Evolutionary conservation across 2,888 invertebrate genomes (phyloP), one percentile per base, ranked within the genome.

Genomic region (Lithosia quadra): DNA sequence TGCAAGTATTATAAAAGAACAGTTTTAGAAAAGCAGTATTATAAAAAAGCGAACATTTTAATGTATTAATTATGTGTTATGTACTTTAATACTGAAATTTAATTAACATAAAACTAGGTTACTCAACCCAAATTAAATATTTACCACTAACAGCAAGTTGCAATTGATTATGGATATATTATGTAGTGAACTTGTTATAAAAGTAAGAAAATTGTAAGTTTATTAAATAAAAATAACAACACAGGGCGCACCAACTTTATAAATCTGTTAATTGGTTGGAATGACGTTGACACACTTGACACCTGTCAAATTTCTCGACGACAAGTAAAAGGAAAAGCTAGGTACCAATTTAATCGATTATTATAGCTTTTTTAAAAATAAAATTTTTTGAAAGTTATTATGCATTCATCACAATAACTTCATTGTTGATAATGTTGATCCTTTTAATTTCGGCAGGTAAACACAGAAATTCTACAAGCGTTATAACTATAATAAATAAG

Each of bases 1-100:
- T 80, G 72, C 62, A 81, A 80, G 9, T 49, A 1, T 9, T 9
- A n/a, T n/a, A n/a, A n/a, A n/a, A n/a, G n/a, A n/a, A n/a, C n/a
- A n/a, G n/a, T n/a, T n/a, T n/a, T n/a, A n/a, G 49, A 49, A 62
- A 62, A 62, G 22, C 21, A 60, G 55, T 21, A 56, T 22, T 22
- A 11, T 24, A 56, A 0, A 56, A 55, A 56, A 56, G 5, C 9
- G 55, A 24, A 56, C 15, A n/a, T n/a, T n/a, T n/a, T n/a, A n/a
- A n/a, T n/a, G n/a, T n/a, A n/a, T n/a, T n/a, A n/a, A n/a, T n/a
- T n/a, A n/a, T n/a, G n/a, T n/a, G n/a, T n/a, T n/a, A n/a, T n/a
- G n/a, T n/a, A n/a, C n/a, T n/a, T n/a, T n/a, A n/a, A n/a, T 49
- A 49, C 2, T 49, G 49, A n/a, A 49, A 43, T 5, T 8, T 49